These are phyloP conservation scores for Dromaius novaehollandiae DNA, from an alignment of 2,113 vertebrate species.

Conservation along the genomic window DNA sequence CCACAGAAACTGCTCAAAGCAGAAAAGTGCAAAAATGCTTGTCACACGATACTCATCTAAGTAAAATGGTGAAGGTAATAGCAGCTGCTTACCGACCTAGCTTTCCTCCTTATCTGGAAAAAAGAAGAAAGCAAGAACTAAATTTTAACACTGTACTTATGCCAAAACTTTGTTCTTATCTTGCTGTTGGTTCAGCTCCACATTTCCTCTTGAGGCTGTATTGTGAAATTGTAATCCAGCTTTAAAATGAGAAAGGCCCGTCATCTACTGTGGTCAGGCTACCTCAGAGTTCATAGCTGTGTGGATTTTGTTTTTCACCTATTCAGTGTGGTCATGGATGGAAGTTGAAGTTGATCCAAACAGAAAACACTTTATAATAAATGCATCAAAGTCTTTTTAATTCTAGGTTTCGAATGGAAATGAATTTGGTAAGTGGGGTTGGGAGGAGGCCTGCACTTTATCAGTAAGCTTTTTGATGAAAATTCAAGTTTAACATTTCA, in stretches of 20 bases:
- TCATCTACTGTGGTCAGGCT: not conserved
- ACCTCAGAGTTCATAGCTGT: not conserved
- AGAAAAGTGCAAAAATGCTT: not conserved
- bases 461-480: not conserved
- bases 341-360: not conserved
- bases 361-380: not conserved
- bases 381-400: not conserved
- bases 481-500: not conserved
- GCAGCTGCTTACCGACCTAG: fast-evolving
- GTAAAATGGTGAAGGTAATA: not conserved
- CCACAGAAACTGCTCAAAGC: not conserved
- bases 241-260: not conserved
- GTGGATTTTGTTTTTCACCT: not conserved
- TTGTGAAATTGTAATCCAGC: not conserved
- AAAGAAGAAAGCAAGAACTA: not conserved
- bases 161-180: not conserved
- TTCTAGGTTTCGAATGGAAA: not conserved
- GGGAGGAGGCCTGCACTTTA: fast-evolving
- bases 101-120: not conserved
- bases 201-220: not conserved
- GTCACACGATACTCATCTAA: not conserved
- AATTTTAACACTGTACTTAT: not conserved
- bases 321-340: not conserved
- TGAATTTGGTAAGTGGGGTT: not conserved
- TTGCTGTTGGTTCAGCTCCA: not conserved